phyloP scores from a whole-genome alignment of 2,888 invertebrate genomes.

The Caenorhabditis auriculariae region DNA sequence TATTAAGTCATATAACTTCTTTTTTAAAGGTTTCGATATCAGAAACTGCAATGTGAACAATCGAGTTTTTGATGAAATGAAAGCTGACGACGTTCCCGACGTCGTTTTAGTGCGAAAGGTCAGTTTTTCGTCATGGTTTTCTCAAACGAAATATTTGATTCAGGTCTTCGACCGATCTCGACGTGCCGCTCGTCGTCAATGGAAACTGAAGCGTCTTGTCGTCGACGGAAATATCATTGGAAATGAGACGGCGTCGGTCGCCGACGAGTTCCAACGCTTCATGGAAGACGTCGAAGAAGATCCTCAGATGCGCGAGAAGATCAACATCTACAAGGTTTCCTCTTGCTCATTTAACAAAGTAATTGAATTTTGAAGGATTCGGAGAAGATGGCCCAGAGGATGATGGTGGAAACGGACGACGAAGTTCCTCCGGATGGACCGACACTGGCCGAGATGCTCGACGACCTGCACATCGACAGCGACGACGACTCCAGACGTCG shows the following conservation, averaged over 20 bases:
- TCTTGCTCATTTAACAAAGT: neutral
- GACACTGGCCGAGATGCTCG: constrained; percentile 88
- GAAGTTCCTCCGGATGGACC: constrained; percentile 73
- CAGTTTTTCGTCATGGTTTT: constrained; percentile 65
- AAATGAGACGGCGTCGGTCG: constrained; percentile 64
- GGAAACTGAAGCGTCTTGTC: constrained; percentile 87
- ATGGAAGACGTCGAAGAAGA: constrained; percentile 96
- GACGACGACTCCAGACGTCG: constrained; percentile 58
- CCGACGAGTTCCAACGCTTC: constrained; percentile 70
- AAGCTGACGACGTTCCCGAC: constrained; percentile 75
- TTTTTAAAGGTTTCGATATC: constrained; percentile 77
- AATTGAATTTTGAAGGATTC: constrained; percentile 22
- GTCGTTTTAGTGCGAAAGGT: constrained; percentile 91
- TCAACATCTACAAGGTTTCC: constrained; percentile 81
- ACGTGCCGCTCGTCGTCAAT: constrained; percentile 76
- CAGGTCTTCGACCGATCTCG: constrained; percentile 69
- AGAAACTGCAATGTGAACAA: constrained; percentile 90
- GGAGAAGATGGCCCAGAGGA: constrained; percentile 13
- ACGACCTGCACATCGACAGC: constrained; percentile 78
- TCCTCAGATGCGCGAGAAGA: constrained; percentile 80
- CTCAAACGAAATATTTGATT: no score
- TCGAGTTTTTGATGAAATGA: constrained; percentile 80
- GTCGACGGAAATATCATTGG: constrained; percentile 63
- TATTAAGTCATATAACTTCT: neutral
- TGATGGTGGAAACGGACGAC: constrained; percentile 69